These are phyloP conservation scores for Struthio camelus DNA, from an alignment of 2,113 vertebrate species.

Conservation along the genomic window DNA sequence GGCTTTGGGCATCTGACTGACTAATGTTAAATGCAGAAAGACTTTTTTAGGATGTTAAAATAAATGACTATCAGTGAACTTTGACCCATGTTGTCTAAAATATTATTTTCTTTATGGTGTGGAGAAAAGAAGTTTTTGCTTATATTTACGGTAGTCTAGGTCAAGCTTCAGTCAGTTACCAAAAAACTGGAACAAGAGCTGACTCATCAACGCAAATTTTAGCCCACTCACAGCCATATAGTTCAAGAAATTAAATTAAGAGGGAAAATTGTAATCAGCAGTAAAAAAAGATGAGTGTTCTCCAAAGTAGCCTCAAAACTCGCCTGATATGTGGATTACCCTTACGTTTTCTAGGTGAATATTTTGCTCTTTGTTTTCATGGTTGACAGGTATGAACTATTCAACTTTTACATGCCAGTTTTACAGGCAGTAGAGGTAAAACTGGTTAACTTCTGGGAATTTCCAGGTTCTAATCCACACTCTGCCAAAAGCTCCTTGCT, in stretches of 20 bases:
- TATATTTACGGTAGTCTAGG: slow-evolving; percentile 6
- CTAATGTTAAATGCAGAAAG: neutral
- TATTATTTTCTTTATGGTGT: neutral
- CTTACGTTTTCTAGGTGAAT: neutral
- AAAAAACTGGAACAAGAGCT: neutral
- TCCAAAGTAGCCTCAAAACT: neutral
- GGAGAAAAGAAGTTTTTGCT: neutral
- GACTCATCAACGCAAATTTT: slow-evolving; percentile 50
- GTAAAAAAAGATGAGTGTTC: neutral
- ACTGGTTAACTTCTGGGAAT: neutral
- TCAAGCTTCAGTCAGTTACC: slow-evolving; percentile 23
- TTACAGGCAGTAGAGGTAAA: too few relatives aligned
- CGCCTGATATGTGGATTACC: neutral
- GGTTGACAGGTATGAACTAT: neutral
- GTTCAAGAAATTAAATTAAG: neutral
- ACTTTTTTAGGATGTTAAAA: neutral
- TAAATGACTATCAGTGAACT: neutral
- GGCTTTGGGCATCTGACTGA: neutral
- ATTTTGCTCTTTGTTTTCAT: neutral
- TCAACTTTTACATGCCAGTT: too few relatives aligned
- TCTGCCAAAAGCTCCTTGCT: neutral
- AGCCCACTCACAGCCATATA: slow-evolving; percentile 30
- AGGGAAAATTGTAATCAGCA: neutral
- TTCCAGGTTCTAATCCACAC: neutral
- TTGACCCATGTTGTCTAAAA: neutral